Evolutionary conservation across 2,113 vertebrate genomes (phyloP).

Genomic region (Columba livia): DNA sequence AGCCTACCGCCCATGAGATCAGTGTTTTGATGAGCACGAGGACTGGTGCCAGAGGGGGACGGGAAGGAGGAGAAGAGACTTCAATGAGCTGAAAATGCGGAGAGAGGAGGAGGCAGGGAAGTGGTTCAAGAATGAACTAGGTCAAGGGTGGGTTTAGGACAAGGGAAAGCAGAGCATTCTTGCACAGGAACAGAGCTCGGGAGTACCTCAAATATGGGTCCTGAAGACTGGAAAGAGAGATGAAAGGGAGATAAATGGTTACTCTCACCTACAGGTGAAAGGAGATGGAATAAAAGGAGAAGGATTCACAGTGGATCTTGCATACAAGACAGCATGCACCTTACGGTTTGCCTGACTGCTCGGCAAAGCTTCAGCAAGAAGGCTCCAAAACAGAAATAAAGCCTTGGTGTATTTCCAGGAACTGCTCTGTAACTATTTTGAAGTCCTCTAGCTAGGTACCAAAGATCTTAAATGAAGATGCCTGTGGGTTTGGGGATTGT

Average conservation of each 20-base stretch:
- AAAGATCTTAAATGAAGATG: not conserved
- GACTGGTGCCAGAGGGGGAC: not conserved
- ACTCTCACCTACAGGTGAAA: not conserved
- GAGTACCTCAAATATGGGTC: not conserved
- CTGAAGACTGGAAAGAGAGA: not conserved
- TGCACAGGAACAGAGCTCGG: not conserved
- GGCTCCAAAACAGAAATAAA: not conserved
- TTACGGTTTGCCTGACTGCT: not conserved
- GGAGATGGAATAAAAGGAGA: not conserved
- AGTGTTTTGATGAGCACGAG: constrained; percentile 48
- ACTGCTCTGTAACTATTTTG: not conserved
- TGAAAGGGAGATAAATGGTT: not conserved
- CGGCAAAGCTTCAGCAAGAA: not conserved
- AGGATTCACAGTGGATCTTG: not conserved
- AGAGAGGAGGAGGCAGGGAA: constrained; percentile 1
- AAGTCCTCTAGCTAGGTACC: not conserved
- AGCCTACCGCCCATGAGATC: constrained; percentile 30
- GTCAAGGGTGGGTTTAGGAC: not conserved
- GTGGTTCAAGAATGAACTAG: not conserved
- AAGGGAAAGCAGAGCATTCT: not conserved
- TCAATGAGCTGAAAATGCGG: not conserved
- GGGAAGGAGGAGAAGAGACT: not conserved
- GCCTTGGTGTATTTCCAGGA: not conserved
- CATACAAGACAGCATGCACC: not conserved
- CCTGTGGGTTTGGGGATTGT: not conserved